Evolutionary conservation across 2,888 invertebrate species (phyloP).

Genomic region (Strigamia crassipes): DNA sequence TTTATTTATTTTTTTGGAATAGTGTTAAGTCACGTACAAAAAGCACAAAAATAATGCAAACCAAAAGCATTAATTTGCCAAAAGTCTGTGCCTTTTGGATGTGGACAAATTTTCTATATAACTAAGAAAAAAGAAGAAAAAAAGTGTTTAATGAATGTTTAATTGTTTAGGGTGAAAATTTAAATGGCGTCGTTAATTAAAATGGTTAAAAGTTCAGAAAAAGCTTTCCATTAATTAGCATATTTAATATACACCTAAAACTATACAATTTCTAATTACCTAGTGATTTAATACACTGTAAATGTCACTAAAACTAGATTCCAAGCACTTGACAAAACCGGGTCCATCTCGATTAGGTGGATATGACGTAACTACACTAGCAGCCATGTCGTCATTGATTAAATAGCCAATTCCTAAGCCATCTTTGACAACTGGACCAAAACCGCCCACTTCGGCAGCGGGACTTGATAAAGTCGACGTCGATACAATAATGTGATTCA

Average conservation of each 20-base stretch:
- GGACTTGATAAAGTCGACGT: slow-evolving; percentile 92
- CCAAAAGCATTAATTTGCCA: neutral
- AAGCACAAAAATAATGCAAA: neutral
- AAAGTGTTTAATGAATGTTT: too few species aligned
- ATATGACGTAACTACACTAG: slow-evolving; percentile 82
- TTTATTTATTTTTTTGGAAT: neutral
- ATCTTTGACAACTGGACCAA: slow-evolving; percentile 88
- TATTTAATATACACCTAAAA: neutral
- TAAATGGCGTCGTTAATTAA: too few species aligned
- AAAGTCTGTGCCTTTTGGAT: neutral
- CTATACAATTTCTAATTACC: neutral
- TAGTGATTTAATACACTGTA: slow-evolving; percentile 55
- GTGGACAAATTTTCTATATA: neutral
- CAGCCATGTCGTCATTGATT: slow-evolving; percentile 79
- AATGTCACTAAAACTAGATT: slow-evolving; percentile 74
- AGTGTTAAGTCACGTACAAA: neutral
- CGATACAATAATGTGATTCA: slow-evolving; percentile 89
- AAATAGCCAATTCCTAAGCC: slow-evolving; percentile 93
- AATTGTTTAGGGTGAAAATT: too few species aligned
- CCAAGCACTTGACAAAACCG: slow-evolving; percentile 72
- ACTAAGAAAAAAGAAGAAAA: too few species aligned
- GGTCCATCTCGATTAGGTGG: slow-evolving; percentile 71
- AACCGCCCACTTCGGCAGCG: slow-evolving; percentile 84
- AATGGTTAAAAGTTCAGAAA: too few species aligned
- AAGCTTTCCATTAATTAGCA: too few species aligned